A percentile compares a stretch with the other conserved stretches of the same genome.
phyloP scores from a whole-genome alignment of 2,888 invertebrate species.

The Agriopis leucophaearia region DNA sequence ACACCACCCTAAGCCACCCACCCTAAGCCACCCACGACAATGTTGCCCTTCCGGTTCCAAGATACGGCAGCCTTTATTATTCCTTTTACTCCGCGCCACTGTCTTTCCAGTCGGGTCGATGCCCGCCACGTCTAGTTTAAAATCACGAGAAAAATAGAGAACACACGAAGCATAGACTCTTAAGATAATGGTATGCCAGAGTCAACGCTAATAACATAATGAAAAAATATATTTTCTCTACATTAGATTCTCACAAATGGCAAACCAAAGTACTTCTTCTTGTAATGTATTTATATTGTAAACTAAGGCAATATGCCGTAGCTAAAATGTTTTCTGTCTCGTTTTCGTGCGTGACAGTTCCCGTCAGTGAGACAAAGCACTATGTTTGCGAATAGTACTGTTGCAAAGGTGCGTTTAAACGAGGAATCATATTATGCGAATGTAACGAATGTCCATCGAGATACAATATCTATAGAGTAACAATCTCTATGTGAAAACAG shows the following conservation, averaged over 20 bases:
- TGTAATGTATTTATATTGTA: constrained; percentile 18
- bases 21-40: too few species aligned
- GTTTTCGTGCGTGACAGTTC: background rate
- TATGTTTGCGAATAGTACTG: background rate
- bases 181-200: background rate
- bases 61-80: too few species aligned
- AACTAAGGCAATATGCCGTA: background rate
- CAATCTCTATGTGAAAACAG: too few species aligned
- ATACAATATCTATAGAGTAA: too few species aligned
- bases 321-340: background rate
- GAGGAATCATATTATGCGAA: background rate
- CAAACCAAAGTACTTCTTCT: constrained; percentile 38
- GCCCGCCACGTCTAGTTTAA: too few species aligned
- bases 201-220: background rate
- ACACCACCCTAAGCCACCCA: too few species aligned
- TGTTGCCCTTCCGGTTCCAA: too few species aligned
- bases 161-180: too few species aligned
- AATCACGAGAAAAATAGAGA: too few species aligned
- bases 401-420: background rate
- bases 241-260: constrained; percentile 30
- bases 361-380: background rate
- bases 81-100: too few species aligned
- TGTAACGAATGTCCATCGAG: too few species aligned
- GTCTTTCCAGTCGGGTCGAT: too few species aligned
- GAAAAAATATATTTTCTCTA: constrained; percentile 3